Conservation (phyloP, 37 sponge, comb jelly and placozoan species). For the Ianthella basta region DNA sequence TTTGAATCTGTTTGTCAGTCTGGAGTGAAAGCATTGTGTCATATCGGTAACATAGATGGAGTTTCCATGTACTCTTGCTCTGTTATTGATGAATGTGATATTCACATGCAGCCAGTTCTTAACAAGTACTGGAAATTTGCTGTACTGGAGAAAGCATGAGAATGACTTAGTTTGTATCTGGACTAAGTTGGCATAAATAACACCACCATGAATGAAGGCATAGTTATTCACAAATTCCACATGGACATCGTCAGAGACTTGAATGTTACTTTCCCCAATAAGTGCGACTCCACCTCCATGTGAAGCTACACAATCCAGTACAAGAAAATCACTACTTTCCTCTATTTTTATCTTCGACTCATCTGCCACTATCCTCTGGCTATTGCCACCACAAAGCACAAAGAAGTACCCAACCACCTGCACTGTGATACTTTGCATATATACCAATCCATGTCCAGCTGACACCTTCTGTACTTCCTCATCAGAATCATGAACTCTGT, state of each 20-base stretch:
- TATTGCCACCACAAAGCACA: too few species aligned
- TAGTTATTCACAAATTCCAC: background rate
- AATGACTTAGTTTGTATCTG: background rate
- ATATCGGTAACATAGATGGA: background rate
- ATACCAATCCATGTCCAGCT: too few species aligned
- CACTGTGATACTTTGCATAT: too few species aligned
- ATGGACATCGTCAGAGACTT: background rate
- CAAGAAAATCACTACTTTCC: too few species aligned
- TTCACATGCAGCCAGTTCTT: background rate
- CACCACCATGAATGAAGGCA: background rate
- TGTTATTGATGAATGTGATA: background rate
- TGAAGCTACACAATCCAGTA: background rate
- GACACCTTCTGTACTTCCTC: too few species aligned
- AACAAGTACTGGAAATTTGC: background rate
- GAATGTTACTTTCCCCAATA: background rate
- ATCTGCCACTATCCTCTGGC: too few species aligned
- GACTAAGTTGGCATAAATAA: background rate
- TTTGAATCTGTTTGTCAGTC: background rate
- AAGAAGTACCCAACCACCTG: too few species aligned
- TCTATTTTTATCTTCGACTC: too few species aligned
- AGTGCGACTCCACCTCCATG: background rate
- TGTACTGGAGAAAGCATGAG: constrained; percentile 14
- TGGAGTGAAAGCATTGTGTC: background rate
- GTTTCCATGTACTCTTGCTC: background rate
- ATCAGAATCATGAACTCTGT: too few species aligned